phyloP scores from a whole-genome alignment of 2,888 invertebrate species.

The Parthenolecanium corni region DNA sequence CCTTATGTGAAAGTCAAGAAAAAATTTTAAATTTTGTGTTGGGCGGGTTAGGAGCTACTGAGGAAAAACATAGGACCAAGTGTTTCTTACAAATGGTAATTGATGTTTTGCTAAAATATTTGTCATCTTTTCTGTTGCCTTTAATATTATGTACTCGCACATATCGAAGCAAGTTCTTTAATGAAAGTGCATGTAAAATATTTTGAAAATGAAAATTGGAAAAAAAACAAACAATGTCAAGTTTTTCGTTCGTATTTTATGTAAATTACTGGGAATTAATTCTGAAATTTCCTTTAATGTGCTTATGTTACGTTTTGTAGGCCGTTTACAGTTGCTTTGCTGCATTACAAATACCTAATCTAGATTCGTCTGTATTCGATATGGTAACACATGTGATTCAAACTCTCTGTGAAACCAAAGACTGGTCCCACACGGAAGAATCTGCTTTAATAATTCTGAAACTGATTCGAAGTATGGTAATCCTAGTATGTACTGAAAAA shows the following conservation, averaged over 20 bases:
- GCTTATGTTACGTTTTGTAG: too few species aligned
- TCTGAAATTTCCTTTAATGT: too few species aligned
- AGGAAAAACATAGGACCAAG: neutral
- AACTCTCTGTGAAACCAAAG: neutral
- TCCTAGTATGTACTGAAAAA: neutral
- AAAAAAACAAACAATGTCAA: too few species aligned
- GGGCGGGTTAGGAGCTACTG: neutral
- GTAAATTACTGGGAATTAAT: too few species aligned
- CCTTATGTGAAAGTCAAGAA: neutral
- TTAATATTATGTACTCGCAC: neutral
- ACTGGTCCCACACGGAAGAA: slow-evolving; percentile 13
- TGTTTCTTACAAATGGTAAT: slow-evolving; percentile 7
- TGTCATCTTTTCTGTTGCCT: neutral
- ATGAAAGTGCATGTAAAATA: neutral
- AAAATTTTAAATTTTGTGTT: neutral
- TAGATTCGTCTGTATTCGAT: neutral
- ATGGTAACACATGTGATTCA: neutral
- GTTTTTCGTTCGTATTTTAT: too few species aligned
- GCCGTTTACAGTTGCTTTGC: neutral
- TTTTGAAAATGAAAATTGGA: too few species aligned
- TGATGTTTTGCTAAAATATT: neutral
- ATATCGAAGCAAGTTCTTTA: too few species aligned
- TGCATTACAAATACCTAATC: neutral
- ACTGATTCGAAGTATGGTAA: neutral
- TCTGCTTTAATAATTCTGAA: slow-evolving; percentile 7